Evolutionary conservation across 2,797 vertebrate species (phyloP).

Genomic region (Eulemur rubriventer): DNA sequence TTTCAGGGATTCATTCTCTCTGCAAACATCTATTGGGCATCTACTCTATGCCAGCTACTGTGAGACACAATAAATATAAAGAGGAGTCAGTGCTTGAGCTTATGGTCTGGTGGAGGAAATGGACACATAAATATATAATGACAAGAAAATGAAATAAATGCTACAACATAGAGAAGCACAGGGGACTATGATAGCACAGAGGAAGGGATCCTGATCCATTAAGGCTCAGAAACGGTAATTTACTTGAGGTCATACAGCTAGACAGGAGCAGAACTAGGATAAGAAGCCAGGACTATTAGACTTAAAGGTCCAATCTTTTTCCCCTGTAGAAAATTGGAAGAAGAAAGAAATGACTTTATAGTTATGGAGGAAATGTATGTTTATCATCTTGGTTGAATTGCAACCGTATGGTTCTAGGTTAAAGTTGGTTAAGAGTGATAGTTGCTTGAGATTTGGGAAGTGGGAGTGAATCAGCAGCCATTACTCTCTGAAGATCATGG

Average conservation of each 20-base stretch:
- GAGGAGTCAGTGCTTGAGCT: not conserved
- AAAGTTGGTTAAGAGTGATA: not conserved
- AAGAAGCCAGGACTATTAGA: not conserved
- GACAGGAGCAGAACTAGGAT: not conserved
- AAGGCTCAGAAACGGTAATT: not conserved
- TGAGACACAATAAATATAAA: not conserved
- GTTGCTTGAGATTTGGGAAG: not conserved
- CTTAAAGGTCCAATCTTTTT: not conserved
- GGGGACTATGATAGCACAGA: not conserved
- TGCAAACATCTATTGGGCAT: not conserved
- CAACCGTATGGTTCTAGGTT: not conserved
- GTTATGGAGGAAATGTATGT: not conserved
- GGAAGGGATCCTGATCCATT: not conserved
- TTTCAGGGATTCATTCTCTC: not conserved
- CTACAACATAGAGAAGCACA: not conserved
- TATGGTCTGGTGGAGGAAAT: slow-evolving; percentile 17
- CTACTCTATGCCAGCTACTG: not conserved
- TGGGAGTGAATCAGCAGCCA: not conserved
- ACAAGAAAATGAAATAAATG: not conserved
- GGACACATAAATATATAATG: not conserved
- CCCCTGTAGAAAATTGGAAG: not conserved
- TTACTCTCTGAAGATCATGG: not conserved
- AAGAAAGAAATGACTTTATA: not conserved
- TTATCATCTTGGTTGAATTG: not conserved
- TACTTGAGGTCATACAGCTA: not conserved